Evolutionary conservation across 2,888 invertebrate genomes (phyloP).

Genomic region (Apamea epomidion): DNA sequence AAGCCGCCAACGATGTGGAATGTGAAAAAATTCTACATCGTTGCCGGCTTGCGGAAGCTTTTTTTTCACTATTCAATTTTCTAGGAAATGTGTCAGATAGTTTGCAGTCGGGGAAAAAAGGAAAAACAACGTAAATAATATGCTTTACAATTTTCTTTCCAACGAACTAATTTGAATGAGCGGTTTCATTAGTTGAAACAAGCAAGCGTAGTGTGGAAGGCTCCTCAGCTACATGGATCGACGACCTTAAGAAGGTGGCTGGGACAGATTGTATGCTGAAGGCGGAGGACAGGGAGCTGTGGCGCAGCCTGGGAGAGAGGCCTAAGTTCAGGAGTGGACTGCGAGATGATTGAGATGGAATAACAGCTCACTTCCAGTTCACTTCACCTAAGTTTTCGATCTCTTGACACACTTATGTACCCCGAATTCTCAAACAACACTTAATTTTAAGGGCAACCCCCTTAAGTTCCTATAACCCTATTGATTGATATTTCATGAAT

Average conservation of each 20-base stretch:
- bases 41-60: background rate
- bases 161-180: background rate
- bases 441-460: background rate
- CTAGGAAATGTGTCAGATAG: background rate
- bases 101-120: background rate
- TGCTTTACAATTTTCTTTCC: background rate
- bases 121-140: background rate
- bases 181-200: background rate
- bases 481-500: background rate
- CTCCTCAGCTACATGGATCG: background rate
- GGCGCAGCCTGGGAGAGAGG: background rate
- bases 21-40: background rate
- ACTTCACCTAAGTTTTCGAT: background rate
- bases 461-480: background rate
- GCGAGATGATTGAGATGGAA: background rate
- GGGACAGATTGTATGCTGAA: background rate
- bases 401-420: background rate
- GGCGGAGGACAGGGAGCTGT: background rate
- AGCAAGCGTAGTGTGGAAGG: no score
- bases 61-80: constrained; percentile 15
- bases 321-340: background rate
- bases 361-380: background rate
- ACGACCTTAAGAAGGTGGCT: background rate
- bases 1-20: background rate
- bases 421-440: background rate